phyloP scores from a whole-genome alignment of 1,140 invertebrate species.

The Arctopsyche grandis region DNA sequence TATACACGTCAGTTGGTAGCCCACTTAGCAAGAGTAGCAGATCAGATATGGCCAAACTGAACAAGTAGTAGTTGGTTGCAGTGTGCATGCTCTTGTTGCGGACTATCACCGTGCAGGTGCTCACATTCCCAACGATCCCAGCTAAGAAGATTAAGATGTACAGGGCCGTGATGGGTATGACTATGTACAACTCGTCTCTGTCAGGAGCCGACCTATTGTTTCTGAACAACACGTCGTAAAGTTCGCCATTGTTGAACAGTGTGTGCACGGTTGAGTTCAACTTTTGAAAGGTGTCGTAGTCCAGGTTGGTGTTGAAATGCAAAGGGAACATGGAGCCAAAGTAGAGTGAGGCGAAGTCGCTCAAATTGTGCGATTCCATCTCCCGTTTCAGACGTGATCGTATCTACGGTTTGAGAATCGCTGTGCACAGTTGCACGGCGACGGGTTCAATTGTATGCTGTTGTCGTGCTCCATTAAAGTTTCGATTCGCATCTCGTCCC shows the following conservation, averaged over 20 bases:
- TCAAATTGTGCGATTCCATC: constrained; percentile 38
- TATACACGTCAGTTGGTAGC: constrained; percentile 81
- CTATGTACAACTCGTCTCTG: constrained; percentile 66
- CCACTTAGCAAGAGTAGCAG: constrained; percentile 81
- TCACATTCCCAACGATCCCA: constrained; percentile 86
- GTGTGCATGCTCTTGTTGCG: constrained; percentile 86
- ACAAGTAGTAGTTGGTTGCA: constrained; percentile 86
- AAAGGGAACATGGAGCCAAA: constrained; percentile 38
- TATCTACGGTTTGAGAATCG: not conserved
- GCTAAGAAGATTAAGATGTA: constrained; percentile 82
- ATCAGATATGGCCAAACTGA: constrained; percentile 89
- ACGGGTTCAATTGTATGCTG: constrained; percentile 3
- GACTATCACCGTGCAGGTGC: constrained; percentile 86
- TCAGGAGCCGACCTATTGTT: constrained; percentile 56
- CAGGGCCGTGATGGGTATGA: constrained; percentile 74
- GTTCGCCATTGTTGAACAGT: not conserved
- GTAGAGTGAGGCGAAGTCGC: constrained; percentile 44
- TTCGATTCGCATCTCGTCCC: not conserved
- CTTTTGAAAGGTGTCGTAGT: constrained; percentile 40
- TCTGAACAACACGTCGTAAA: constrained; percentile 46
- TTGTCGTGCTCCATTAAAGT: not conserved
- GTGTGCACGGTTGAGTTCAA: constrained; percentile 39
- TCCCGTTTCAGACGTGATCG: constrained; percentile 45
- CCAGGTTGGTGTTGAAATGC: constrained; percentile 34
- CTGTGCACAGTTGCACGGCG: not conserved